Evolutionary conservation across 2,888 invertebrate genomes (phyloP).

Genomic region (Lepidochitona cinerea): DNA sequence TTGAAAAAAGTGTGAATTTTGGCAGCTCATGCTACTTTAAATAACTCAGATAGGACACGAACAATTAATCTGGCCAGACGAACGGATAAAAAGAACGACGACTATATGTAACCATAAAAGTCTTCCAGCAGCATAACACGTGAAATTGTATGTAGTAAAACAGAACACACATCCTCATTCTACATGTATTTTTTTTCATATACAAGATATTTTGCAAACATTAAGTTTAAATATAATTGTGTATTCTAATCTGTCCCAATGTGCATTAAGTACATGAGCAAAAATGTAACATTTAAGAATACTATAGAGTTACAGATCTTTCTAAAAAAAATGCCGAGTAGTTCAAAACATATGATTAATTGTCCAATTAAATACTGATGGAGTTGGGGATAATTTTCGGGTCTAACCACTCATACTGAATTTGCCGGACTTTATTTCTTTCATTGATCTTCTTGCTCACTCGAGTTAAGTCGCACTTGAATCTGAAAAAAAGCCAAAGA

Average conservation of each 20-base stretch:
- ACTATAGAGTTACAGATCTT: not conserved
- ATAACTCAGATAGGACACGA: no score
- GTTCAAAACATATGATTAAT: no score
- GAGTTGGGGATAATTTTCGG: constrained; percentile 71
- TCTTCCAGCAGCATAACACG: no score
- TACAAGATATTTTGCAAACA: not conserved
- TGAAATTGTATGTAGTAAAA: not conserved
- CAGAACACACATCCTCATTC: not conserved
- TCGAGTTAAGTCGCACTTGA: constrained; percentile 64
- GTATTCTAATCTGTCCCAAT: not conserved
- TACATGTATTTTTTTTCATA: not conserved
- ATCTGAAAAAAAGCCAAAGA: constrained; percentile 42
- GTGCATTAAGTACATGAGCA: no score
- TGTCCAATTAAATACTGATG: constrained; percentile 64
- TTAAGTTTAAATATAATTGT: not conserved
- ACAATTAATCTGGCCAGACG: no score
- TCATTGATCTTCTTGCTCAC: constrained; percentile 65
- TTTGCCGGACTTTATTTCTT: constrained; percentile 60
- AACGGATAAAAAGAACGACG: no score
- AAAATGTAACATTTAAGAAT: not conserved
- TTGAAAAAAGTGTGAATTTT: no score
- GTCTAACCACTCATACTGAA: constrained; percentile 68
- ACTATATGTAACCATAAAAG: no score
- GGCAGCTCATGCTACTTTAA: no score
- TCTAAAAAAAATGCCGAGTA: no score